Evolutionary conservation across 2,797 vertebrate genomes (phyloP).

Genomic region (Sebastes kiyomatsui): DNA sequence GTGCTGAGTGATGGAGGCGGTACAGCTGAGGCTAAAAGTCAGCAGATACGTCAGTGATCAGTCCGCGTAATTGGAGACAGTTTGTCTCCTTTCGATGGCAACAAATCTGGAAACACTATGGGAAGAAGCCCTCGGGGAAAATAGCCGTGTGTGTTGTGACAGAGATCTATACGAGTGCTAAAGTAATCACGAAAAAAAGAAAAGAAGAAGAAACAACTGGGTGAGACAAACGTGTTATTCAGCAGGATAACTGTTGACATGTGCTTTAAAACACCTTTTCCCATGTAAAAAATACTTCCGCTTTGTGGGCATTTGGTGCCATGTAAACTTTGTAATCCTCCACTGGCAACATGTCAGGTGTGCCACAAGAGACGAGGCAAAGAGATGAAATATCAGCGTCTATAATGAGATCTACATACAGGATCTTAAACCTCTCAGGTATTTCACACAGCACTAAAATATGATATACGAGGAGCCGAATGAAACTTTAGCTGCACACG

Average conservation of each 20-base stretch:
- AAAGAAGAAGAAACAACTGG: slow-evolving; percentile 16
- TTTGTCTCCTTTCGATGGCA: slow-evolving; percentile 71
- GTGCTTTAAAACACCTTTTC: neutral
- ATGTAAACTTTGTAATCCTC: neutral
- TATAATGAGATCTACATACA: slow-evolving; percentile 21
- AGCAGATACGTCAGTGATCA: slow-evolving; percentile 71
- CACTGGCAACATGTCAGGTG: neutral
- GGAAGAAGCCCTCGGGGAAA: slow-evolving; percentile 45
- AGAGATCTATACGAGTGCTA: slow-evolving; percentile 46
- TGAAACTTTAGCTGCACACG: slow-evolving; percentile 15
- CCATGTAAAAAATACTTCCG: neutral
- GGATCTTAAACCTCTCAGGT: slow-evolving; percentile 30
- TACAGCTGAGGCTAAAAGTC: slow-evolving; percentile 66
- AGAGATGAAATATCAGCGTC: slow-evolving; percentile 20
- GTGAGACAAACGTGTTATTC: slow-evolving; percentile 55
- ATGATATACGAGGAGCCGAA: slow-evolving; percentile 35
- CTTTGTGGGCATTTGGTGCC: neutral
- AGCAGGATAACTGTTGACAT: slow-evolving; percentile 14
- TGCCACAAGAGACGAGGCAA: slow-evolving; percentile 5
- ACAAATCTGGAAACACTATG: slow-evolving; percentile 77
- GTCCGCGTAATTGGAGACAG: slow-evolving; percentile 70
- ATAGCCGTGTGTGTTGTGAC: slow-evolving; percentile 41
- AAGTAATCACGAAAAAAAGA: slow-evolving; percentile 24
- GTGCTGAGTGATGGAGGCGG: slow-evolving; percentile 72
- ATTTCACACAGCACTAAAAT: slow-evolving; percentile 25